phyloP scores from a whole-genome alignment of 2,797 vertebrate species.

The Takifugu ocellatus region DNA sequence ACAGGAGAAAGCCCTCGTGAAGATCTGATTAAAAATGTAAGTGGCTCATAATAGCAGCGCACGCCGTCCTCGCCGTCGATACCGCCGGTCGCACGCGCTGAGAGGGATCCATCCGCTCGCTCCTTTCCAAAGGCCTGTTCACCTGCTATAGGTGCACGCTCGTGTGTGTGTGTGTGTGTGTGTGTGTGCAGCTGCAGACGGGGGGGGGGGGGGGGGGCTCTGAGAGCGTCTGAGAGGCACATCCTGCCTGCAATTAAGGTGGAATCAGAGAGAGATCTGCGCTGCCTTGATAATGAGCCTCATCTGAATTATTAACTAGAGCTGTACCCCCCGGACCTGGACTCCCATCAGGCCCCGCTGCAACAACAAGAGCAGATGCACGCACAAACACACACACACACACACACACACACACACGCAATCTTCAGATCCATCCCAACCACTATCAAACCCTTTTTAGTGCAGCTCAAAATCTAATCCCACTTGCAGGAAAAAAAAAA shows the following conservation, averaged over 20 bases:
- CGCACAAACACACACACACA: conserved; percentile 27
- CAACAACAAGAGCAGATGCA: conserved; percentile 34
- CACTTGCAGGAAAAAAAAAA: conserved; percentile 39
- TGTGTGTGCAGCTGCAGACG: conserved; percentile 56
- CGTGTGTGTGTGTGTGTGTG: conserved; percentile 15
- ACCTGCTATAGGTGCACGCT: conserved; percentile 30
- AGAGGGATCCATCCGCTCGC: conserved; percentile 49
- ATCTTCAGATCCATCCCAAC: conserved; percentile 49
- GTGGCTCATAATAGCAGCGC: conserved; percentile 66
- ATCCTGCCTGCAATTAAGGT: conserved; percentile 84
- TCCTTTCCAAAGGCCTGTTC: conserved; percentile 33
- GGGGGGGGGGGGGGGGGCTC: conserved; percentile 57
- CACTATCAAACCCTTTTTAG: conserved; percentile 51
- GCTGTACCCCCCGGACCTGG: conserved; percentile 78
- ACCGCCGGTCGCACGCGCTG: conserved; percentile 1
- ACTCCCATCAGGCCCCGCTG: conserved; percentile 63
- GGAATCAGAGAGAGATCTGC: conserved; percentile 84
- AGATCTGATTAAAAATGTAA: conserved; percentile 76
- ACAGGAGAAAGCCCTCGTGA: conserved; percentile 63
- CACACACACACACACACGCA: conserved; percentile 29
- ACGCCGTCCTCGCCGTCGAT: conserved; percentile 48
- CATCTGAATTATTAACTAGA: conserved; percentile 86
- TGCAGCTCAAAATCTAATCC: conserved; percentile 51
- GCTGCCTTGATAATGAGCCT: conserved; percentile 85
- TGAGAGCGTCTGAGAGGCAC: conserved; percentile 72